These are phyloP conservation scores for Campoplex capitator DNA, from an alignment of 2,888 invertebrate genomes.

Conservation along the genomic window DNA sequence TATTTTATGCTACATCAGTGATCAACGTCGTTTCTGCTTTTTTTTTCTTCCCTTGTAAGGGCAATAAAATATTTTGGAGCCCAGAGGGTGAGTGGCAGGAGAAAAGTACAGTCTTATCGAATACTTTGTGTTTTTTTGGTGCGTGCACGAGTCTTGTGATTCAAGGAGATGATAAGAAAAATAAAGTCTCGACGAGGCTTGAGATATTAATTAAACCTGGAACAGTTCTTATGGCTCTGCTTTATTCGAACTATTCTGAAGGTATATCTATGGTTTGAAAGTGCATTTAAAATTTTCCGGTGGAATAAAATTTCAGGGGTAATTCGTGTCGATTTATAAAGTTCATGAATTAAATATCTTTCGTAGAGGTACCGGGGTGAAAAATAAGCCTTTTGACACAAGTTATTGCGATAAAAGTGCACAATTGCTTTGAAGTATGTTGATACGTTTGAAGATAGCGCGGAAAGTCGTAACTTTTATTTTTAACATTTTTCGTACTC, in stretches of 20 bases:
- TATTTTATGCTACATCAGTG: conserved; percentile 57
- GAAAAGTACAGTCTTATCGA: conserved; percentile 53
- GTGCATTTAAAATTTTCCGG: not conserved
- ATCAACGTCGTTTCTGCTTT: conserved; percentile 29
- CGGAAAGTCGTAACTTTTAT: not conserved
- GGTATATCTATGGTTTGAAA: not conserved
- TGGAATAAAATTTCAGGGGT: not conserved
- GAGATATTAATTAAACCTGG: conserved; percentile 54
- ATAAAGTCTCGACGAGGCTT: conserved; percentile 16
- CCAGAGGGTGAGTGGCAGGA: conserved; percentile 12
- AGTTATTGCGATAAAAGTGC: not conserved
- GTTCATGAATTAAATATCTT: not conserved
- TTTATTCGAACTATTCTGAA: conserved; percentile 7
- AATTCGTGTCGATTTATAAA: not conserved
- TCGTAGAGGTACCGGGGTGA: not conserved
- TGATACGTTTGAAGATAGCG: not conserved
- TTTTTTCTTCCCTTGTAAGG: not conserved
- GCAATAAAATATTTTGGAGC: not conserved
- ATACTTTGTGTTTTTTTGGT: conserved; percentile 16
- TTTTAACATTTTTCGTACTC: not conserved
- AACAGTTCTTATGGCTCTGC: conserved; percentile 27
- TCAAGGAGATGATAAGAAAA: conserved; percentile 42
- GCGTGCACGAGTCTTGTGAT: conserved; percentile 38
- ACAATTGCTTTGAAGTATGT: not conserved
- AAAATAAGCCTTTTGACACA: not conserved